Percentiles rank a stretch among this genome's conserved stretches.
phyloP scores from a whole-genome alignment of 2,797 vertebrate genomes.

The Denticeps clupeoides region DNA sequence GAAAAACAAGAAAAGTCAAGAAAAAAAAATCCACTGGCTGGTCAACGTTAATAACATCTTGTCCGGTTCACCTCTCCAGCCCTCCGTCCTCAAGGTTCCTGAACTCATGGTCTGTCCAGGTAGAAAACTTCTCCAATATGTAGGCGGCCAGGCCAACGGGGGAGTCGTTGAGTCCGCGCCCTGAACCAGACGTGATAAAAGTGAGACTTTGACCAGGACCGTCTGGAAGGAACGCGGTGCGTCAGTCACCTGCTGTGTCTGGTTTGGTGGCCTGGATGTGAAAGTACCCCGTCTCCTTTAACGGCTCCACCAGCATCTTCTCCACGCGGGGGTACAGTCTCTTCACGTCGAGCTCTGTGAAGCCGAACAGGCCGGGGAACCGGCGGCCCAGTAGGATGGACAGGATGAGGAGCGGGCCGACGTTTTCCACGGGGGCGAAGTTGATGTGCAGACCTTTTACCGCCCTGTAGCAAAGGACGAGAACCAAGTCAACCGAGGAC shows the following conservation, averaged over 20 bases:
- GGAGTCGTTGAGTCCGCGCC: conserved; percentile 76
- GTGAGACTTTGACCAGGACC: background rate
- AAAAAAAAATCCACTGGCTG: background rate
- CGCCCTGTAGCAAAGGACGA: too few species aligned
- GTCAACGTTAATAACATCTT: too few species aligned
- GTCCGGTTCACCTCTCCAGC: conserved; percentile 60
- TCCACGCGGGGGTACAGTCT: conserved; percentile 56
- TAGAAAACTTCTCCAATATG: conserved; percentile 84
- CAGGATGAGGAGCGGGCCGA: conserved; percentile 28
- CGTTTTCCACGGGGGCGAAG: conserved; percentile 33
- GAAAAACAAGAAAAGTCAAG: conserved; percentile 4
- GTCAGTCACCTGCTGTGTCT: conserved; percentile 70
- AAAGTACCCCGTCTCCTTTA: conserved; percentile 74
- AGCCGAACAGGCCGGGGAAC: conserved; percentile 66
- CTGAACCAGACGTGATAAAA: conserved; percentile 51
- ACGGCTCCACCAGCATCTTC: conserved; percentile 46
- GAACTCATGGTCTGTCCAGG: conserved; percentile 69
- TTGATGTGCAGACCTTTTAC: conserved; percentile 76
- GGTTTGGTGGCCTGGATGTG: conserved; percentile 85
- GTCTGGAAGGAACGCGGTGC: background rate
- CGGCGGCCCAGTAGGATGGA: conserved; percentile 58
- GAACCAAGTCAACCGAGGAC: too few species aligned
- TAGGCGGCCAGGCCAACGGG: conserved; percentile 78
- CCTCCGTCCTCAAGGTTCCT: conserved; percentile 67
- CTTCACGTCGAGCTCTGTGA: conserved; percentile 54